Conservation (phyloP, 2,888 invertebrate genomes). For the Coleophora deauratella region DNA sequence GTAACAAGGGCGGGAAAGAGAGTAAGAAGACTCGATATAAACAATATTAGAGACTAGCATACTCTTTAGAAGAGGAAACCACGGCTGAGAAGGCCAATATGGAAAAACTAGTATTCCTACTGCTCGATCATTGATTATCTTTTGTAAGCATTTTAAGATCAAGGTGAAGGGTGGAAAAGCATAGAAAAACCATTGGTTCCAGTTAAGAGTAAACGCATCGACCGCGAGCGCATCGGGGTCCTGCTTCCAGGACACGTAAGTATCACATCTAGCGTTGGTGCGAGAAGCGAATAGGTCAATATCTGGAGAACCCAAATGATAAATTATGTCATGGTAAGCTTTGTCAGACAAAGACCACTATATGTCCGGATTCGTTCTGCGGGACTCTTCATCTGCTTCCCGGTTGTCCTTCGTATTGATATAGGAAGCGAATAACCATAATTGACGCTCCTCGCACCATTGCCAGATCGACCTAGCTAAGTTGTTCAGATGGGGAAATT, state of each 20-base stretch:
- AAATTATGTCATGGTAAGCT: constrained; percentile 5
- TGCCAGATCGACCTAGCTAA: too few relatives aligned
- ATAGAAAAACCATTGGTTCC: constrained; percentile 12
- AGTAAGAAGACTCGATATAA: too few relatives aligned
- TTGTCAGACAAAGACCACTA: constrained; percentile 1
- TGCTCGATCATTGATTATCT: constrained; percentile 10
- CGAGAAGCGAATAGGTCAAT: constrained; percentile 15
- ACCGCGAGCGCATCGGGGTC: constrained; percentile 12
- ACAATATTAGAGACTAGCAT: too few relatives aligned
- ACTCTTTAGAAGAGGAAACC: constrained; percentile 12
- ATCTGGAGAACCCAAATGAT: constrained; percentile 11
- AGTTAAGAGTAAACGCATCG: constrained; percentile 13
- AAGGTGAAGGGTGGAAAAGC: constrained; percentile 16
- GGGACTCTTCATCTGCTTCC: constrained; percentile 12
- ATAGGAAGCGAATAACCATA: constrained; percentile 28
- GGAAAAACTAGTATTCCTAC: constrained; percentile 4
- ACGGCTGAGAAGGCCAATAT: too few relatives aligned
- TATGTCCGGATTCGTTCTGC: constrained; percentile 16
- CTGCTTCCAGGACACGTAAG: constrained; percentile 9
- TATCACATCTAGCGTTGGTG: constrained; percentile 11
- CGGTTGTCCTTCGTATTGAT: constrained; percentile 28
- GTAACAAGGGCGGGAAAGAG: constrained; percentile 1
- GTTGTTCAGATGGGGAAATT: too few relatives aligned
- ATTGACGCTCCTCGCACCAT: constrained; percentile 18
- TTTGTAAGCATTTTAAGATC: constrained; percentile 11